Evolutionary conservation across 2,888 invertebrate genomes (phyloP).

Genomic region (Nephrotoma flavescens): DNA sequence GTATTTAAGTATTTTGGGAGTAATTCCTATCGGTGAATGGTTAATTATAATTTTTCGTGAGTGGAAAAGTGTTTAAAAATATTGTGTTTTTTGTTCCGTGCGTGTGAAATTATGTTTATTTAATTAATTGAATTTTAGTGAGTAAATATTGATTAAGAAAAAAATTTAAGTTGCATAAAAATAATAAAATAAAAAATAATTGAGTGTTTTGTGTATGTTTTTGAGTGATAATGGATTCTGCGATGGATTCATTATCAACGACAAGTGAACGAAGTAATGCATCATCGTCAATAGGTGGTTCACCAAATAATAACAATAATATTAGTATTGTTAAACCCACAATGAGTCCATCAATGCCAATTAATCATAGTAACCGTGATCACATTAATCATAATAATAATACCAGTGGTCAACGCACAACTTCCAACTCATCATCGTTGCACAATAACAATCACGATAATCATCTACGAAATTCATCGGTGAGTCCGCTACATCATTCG

Average conservation of each 20-base stretch:
- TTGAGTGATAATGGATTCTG: slow-evolving; percentile 35
- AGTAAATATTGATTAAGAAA: background rate
- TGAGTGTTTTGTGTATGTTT: background rate
- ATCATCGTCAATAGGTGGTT: slow-evolving; percentile 27
- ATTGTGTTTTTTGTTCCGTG: background rate
- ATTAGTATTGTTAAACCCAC: slow-evolving; percentile 13
- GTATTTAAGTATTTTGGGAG: background rate
- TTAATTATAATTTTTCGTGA: background rate
- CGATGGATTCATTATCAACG: slow-evolving; percentile 37
- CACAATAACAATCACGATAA: slow-evolving; percentile 8
- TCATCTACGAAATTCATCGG: slow-evolving; percentile 9
- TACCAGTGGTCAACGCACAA: slow-evolving; percentile 12
- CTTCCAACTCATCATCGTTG: slow-evolving; percentile 8
- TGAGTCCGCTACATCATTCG: slow-evolving; percentile 23
- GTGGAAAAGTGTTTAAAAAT: background rate
- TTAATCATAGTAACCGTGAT: slow-evolving; percentile 5
- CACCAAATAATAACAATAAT: slow-evolving; percentile 26
- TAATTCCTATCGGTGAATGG: background rate
- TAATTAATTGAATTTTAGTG: background rate
- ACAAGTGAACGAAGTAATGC: slow-evolving; percentile 40
- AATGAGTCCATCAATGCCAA: slow-evolving; percentile 11
- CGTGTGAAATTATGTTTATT: background rate
- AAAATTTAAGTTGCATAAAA: background rate
- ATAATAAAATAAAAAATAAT: background rate
- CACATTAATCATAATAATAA: slow-evolving; percentile 16